A percentile compares a stretch with the other conserved stretches of the same genome.
Conservation (phyloP, 1,140 invertebrate species). For the Cotesia typhae region DNA sequence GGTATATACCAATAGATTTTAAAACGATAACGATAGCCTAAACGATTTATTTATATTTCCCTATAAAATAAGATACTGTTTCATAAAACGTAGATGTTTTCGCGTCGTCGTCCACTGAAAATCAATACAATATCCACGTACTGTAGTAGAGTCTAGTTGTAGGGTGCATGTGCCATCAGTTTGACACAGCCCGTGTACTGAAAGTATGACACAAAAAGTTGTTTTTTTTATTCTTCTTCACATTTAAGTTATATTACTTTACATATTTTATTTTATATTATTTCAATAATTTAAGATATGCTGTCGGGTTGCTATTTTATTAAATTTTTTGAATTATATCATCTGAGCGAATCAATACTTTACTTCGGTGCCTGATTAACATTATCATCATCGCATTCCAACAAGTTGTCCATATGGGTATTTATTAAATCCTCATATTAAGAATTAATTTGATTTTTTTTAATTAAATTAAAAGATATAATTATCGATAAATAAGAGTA, state of each 20-base stretch:
- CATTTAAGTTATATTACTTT: background rate
- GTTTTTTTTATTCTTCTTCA: too few relatives aligned
- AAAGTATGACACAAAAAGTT: background rate
- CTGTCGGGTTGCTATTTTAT: background rate
- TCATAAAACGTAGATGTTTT: slow-evolving; percentile 3
- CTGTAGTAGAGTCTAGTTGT: slow-evolving; percentile 1
- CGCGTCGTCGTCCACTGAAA: slow-evolving; percentile 17
- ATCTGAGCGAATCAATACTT: background rate
- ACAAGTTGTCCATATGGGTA: slow-evolving; percentile 41
- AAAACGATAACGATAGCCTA: too few relatives aligned
- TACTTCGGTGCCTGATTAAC: background rate
- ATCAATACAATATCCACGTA: slow-evolving; percentile 42
- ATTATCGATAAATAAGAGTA: background rate
- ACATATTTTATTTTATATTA: slow-evolving; percentile 17
- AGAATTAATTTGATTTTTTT: background rate
- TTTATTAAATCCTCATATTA: background rate
- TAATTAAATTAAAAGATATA: background rate
- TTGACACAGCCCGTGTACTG: slow-evolving; percentile 23
- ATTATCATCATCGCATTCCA: slow-evolving; percentile 34
- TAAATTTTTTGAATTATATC: background rate
- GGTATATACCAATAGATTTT: background rate
- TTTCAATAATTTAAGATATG: background rate
- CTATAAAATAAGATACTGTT: background rate
- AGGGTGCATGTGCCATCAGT: slow-evolving; percentile 37
- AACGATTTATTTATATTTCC: background rate